phyloP scores from a whole-genome alignment of 2,113 vertebrate genomes.

The Podarcis raffonei region DNA sequence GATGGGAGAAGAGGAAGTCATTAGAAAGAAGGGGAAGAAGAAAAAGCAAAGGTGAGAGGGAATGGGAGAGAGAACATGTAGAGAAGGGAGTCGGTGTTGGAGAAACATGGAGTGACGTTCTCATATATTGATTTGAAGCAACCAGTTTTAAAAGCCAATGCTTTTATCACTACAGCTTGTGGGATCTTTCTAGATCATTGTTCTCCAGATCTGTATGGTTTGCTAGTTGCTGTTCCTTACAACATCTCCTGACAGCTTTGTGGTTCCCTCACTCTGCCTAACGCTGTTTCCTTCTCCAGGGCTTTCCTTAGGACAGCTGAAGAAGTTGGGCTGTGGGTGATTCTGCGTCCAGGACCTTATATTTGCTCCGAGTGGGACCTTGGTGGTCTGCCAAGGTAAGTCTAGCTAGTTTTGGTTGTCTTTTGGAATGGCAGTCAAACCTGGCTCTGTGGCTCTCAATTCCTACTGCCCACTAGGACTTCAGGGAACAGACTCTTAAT shows the following conservation, averaged over 20 bases:
- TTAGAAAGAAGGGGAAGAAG: neutral
- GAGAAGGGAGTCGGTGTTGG: neutral
- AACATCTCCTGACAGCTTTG: neutral
- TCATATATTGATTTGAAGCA: neutral
- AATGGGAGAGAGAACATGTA: neutral
- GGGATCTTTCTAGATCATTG: neutral
- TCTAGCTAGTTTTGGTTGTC: neutral
- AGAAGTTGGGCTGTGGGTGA: slow-evolving; percentile 87
- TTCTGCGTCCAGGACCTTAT: slow-evolving; percentile 91
- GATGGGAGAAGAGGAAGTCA: neutral
- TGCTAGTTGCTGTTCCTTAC: neutral
- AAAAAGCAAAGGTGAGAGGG: too few relatives aligned
- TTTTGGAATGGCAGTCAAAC: neutral
- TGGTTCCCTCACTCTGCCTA: too few relatives aligned
- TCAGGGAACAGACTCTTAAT: neutral
- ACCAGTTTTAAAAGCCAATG: neutral
- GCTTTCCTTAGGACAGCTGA: slow-evolving; percentile 83
- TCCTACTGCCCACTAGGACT: neutral
- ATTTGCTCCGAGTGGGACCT: slow-evolving; percentile 92
- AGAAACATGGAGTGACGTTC: neutral
- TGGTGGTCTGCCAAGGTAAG: slow-evolving; percentile 90
- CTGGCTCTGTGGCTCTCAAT: neutral
- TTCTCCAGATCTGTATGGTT: neutral
- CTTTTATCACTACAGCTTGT: neutral
- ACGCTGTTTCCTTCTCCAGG: slow-evolving; percentile 62